Conservation (phyloP, 2,113 vertebrate genomes). For the Elephas maximus region DNA sequence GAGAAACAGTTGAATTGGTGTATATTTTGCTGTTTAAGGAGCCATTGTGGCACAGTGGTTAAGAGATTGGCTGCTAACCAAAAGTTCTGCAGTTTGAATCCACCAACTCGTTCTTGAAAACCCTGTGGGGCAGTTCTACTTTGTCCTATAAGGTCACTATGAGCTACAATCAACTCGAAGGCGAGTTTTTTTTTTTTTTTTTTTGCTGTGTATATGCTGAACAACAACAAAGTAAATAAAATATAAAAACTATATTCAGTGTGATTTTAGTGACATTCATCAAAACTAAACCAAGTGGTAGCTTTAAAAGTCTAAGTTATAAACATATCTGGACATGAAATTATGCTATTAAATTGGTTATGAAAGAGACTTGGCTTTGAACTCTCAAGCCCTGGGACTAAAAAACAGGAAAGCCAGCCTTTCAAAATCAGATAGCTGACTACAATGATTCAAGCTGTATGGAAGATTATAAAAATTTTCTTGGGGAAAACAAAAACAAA, state of each 20-base stretch:
- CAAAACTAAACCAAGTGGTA: constrained; percentile 54
- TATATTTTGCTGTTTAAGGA: too few species aligned
- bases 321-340: constrained; percentile 38
- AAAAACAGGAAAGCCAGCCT: not conserved
- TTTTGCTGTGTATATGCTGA: too few species aligned
- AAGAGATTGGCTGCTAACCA: too few species aligned
- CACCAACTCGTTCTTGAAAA: too few species aligned
- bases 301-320: constrained; percentile 42
- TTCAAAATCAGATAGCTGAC: constrained; percentile 54
- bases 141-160: too few species aligned
- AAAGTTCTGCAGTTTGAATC: too few species aligned
- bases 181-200: too few species aligned
- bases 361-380: constrained; percentile 54
- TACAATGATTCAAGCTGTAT: constrained; percentile 25
- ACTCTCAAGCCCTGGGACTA: not conserved
- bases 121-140: too few species aligned
- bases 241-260: not conserved
- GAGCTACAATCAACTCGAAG: too few species aligned
- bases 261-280: constrained; percentile 16
- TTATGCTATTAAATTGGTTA: constrained; percentile 9
- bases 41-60: too few species aligned
- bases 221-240: too few species aligned
- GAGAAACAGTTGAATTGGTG: too few species aligned
- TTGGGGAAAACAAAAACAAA: constrained; percentile 35
- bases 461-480: constrained; percentile 51